Evolutionary conservation across 1,140 invertebrate species (phyloP).

Genomic region (Achatina immaculata): DNA sequence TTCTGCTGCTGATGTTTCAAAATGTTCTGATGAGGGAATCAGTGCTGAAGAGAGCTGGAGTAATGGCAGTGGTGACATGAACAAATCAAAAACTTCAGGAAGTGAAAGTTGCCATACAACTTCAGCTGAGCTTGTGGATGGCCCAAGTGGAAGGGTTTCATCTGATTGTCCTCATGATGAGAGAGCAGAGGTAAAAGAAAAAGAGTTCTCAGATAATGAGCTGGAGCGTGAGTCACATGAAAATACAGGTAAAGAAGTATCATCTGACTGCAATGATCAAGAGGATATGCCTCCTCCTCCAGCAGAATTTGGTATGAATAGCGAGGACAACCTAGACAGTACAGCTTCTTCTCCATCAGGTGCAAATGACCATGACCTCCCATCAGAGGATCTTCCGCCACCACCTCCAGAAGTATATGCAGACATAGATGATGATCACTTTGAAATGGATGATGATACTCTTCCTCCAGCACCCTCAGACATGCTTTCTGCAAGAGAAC

Average conservation of each 20-base stretch:
- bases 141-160: too few relatives aligned
- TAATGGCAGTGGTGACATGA: background rate
- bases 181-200: too few relatives aligned
- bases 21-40: slow-evolving; percentile 2
- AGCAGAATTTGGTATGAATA: background rate
- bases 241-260: too few relatives aligned
- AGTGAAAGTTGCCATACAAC: background rate
- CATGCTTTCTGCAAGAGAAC: background rate
- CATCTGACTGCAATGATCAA: background rate
- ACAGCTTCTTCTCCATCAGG: background rate
- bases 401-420: slow-evolving; percentile 28
- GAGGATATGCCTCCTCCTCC: background rate
- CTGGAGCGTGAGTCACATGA: too few relatives aligned
- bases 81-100: background rate
- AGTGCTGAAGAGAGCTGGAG: background rate
- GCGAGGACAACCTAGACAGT: background rate
- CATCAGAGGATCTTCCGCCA: slow-evolving; percentile 2
- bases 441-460: background rate
- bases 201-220: too few relatives aligned
- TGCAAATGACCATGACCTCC: background rate
- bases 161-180: too few relatives aligned
- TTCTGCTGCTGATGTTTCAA: slow-evolving; percentile 18
- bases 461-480: slow-evolving; percentile 22
- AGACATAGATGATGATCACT: background rate
- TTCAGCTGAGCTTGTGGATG: background rate